A percentile compares a stretch with the other conserved stretches of the same genome.
Evolutionary conservation across 2,888 invertebrate genomes (phyloP).

Genomic region (Leptopilina drosophilae): DNA sequence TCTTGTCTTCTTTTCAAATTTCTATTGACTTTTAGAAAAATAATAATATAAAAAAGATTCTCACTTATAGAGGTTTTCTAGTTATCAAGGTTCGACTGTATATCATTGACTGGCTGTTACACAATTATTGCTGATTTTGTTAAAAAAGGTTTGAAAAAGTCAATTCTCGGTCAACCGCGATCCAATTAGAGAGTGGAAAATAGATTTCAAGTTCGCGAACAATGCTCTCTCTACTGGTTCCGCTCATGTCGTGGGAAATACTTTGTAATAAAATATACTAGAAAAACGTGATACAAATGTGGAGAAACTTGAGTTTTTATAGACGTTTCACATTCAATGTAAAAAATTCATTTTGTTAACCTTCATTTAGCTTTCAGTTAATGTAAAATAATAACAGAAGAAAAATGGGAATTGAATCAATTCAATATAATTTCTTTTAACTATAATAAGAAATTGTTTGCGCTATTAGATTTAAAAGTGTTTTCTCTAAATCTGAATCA

Average conservation of each 20-base stretch:
- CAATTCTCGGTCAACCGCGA: constrained; percentile 36
- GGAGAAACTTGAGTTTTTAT: constrained; percentile 26
- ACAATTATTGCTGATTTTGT: constrained; percentile 25
- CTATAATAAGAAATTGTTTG: too few species aligned
- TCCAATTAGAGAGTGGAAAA: constrained; percentile 37
- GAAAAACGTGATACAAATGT: constrained; percentile 38
- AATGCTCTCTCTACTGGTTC: constrained; percentile 28
- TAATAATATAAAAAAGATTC: too few species aligned
- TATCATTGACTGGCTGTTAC: background rate
- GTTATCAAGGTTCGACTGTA: too few species aligned
- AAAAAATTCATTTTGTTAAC: constrained; percentile 5
- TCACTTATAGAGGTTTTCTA: too few species aligned
- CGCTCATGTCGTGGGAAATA: constrained; percentile 36
- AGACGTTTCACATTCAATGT: constrained; percentile 9
- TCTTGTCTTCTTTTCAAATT: too few species aligned
- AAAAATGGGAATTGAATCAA: background rate
- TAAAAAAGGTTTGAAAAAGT: constrained; percentile 25
- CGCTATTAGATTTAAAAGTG: too few species aligned
- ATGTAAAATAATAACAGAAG: background rate
- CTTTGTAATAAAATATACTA: constrained; percentile 31
- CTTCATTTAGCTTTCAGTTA: constrained; percentile 11
- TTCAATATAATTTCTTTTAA: background rate
- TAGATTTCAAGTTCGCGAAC: constrained; percentile 41
- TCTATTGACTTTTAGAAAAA: too few species aligned
- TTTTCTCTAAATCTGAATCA: too few species aligned